Base-by-base conservation (phyloP, 2,797 vertebrate species). In the Melanotaenia trifasciata region DNA sequence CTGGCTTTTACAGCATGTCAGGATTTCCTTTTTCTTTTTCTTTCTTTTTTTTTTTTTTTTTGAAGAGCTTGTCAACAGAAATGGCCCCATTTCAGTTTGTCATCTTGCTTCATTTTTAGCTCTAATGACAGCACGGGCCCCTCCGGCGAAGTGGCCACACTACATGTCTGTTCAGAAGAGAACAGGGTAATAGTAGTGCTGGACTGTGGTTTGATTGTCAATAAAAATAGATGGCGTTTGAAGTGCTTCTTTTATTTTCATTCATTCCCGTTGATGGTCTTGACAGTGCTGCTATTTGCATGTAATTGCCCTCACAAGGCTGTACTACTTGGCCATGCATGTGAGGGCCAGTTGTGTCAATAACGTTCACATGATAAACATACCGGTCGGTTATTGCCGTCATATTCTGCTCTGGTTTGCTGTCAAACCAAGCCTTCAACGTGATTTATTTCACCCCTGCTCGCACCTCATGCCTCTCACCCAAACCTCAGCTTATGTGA, bases 1-100 rank as follows among this genome's bases (percentile, higher is more conserved):
- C 35, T 58, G 30, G 77, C 88, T 86, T 83, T 91, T 90, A 89
- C 81, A 87, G 80, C 81, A 69, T 84, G 77, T 89, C 87, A 91
- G 76, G 77, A 83, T 89, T 85, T 92, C 80, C 84, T 88, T 74
- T 89, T 30, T 54, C 4, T 18, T 43, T 43, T 81, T 54, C 4
- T 16, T 43, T 40, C 14, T 35, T 22, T 87, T 79, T 90, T 80
- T 11, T 10, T 38, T 3, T 38, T 50, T 50, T 57, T 85, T 79
- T 74, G 70, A 84, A 75, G 78, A 61, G 67, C 78, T 76, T 85
- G 88, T 91, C 80, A 86, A 84, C 78, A 91, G 65, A 87, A 90
- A 85, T 77, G 58, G 88, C 59, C 72, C 85, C 35, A 66, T 90
- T 92, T 81, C 58, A 83, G 72, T 85, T 81, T 83, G 83, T 90